Conservation (phyloP, 92 coral and sea anemone genomes). For the Epizoanthus scotinus region DNA sequence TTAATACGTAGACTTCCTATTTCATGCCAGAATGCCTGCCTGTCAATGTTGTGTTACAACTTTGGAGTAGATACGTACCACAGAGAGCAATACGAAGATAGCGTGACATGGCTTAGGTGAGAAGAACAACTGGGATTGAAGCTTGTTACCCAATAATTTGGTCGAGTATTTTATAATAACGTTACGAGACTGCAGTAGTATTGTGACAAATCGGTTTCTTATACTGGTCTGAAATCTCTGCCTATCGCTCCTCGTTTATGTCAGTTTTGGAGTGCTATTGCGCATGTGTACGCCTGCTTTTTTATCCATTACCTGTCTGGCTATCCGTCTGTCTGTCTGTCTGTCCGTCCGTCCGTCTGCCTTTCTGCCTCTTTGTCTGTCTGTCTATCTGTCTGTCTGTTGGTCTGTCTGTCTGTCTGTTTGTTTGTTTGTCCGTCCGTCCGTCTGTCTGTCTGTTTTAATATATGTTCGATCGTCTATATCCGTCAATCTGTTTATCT, state of each 20-base stretch:
- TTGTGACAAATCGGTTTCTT: no score
- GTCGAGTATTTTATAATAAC: no score
- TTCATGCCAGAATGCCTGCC: slow-evolving; percentile 58
- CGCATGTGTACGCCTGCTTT: no score
- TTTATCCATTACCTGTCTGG: neutral
- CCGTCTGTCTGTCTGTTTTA: neutral
- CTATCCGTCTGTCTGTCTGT: neutral
- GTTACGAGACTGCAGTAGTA: no score
- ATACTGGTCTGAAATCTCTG: no score
- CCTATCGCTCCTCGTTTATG: neutral
- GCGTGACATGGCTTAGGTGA: slow-evolving; percentile 92
- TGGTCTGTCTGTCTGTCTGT: neutral
- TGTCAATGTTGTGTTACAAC: slow-evolving; percentile 90
- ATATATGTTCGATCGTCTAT: no score
- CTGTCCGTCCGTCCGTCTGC: neutral
- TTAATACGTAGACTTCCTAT: neutral
- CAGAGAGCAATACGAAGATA: slow-evolving; percentile 76
- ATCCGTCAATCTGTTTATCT: neutral
- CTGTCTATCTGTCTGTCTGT: neutral
- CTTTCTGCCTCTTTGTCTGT: neutral
- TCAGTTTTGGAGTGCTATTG: neutral
- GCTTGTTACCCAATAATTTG: no score
- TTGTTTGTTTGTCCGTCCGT: neutral
- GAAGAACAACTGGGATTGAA: neutral
- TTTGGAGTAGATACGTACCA: slow-evolving; percentile 96